phyloP scores from a whole-genome alignment of 2,797 vertebrate species.

The Anomalospiza imberbis region DNA sequence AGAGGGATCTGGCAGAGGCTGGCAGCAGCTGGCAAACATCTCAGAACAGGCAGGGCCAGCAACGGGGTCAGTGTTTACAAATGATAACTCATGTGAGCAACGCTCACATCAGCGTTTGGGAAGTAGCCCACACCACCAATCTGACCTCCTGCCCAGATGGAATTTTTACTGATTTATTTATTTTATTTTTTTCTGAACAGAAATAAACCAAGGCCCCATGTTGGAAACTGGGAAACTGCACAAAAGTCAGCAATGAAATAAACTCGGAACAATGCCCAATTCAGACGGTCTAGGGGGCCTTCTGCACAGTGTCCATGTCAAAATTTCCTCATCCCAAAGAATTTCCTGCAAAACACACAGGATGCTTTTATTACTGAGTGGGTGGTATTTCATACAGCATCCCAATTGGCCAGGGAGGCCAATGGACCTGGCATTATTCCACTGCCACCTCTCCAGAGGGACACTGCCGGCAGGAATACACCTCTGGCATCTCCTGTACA shows the following conservation, averaged over 20 bases:
- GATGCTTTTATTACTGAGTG: neutral
- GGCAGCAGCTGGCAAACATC: conserved; percentile 12
- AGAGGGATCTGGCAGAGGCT: neutral
- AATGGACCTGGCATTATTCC: neutral
- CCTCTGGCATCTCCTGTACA: neutral
- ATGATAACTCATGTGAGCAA: neutral
- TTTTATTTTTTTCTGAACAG: neutral
- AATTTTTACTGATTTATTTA: neutral
- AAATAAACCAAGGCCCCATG: neutral
- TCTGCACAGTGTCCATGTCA: neutral
- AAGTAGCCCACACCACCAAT: neutral
- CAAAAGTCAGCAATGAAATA: neutral
- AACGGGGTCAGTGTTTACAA: neutral
- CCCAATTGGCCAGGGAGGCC: neutral
- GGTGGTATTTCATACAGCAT: conserved; percentile 23
- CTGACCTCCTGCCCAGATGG: conserved; percentile 29
- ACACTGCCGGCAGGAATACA: neutral
- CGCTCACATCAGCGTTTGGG: neutral
- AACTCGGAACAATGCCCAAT: neutral
- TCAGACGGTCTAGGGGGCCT: neutral
- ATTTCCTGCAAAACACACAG: neutral
- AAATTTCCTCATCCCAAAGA: neutral
- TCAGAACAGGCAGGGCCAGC: neutral
- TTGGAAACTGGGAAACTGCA: neutral
- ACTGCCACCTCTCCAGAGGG: neutral